Evolutionary conservation across 2,888 invertebrate genomes (phyloP), one percentile per base, ranked within the genome.

Genomic region (Pristionchus fissidentatus): DNA sequence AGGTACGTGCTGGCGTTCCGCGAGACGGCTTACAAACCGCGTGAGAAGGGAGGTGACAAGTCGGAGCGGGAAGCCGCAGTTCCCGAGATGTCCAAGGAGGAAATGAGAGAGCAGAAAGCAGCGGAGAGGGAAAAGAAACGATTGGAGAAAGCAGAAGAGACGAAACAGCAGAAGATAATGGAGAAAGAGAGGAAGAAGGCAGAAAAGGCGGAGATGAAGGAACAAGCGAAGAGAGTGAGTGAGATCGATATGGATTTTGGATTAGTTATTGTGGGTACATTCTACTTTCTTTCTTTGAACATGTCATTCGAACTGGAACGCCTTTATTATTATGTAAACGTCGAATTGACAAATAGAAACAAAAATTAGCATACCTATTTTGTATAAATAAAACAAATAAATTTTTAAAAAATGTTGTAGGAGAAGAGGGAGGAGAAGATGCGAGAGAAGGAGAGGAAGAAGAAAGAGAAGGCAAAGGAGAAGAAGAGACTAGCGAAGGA

Each of bases 1-100:
- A 81, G 81, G 35, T 81, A 66, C 66, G 81, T 81, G 4, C 26
- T 81, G 7, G 15, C 81, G 0, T 81, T 66, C 46, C 81, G 81
- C 15, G 81, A 79, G 1, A 46, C 57, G 2, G 57, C 55, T 2
- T 79, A 79, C 79, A 79, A 79, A 32, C 79, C 79, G 4, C 79
- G 79, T 0, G 52, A 52, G 52, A 32, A 62, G 26, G 81, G 46
- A 46, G 43, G 75, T n/a, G 49, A 29, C 29, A 29, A 77, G 49
- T 10, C 8, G 1, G 43, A 70, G 26, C 26, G 38, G 41, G n/a
- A 43, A 35, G 70, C n/a, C n/a, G n/a, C n/a, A n/a, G n/a, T n/a
- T n/a, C n/a, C n/a, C n/a, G 19, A 77, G 41, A 32, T 77, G 3
- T 32, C 75, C 5, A 52, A 77, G 29, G 75, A 77, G 32, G 75